phyloP scores from a whole-genome alignment of 1,140 invertebrate genomes.

The Pseudomyrmex gracilis region DNA sequence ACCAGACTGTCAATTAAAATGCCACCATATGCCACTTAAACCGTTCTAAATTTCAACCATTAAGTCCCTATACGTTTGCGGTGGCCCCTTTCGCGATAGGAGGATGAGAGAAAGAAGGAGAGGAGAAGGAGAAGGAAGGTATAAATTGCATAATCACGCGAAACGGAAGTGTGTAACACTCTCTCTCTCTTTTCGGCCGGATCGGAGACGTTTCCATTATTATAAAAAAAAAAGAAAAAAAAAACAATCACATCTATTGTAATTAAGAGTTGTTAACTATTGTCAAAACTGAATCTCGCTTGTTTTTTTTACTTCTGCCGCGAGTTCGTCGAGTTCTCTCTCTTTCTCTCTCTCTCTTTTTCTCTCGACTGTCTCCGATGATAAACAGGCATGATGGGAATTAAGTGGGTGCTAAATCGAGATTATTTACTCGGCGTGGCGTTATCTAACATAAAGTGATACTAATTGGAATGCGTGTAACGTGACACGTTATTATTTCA shows the following conservation, averaged over 20 bases:
- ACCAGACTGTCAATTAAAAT: constrained; percentile 83
- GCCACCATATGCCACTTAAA: constrained; percentile 81
- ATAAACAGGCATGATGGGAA: neutral
- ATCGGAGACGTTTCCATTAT: neutral
- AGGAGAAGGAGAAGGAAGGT: constrained; percentile 36
- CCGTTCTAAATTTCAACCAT: constrained; percentile 78
- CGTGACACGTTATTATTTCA: constrained; percentile 25
- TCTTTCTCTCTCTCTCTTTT: too few species aligned
- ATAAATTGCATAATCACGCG: constrained; percentile 59
- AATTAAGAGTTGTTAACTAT: too few species aligned
- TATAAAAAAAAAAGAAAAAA: neutral
- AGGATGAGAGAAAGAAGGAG: neutral
- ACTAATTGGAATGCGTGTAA: constrained; percentile 46
- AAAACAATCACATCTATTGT: neutral
- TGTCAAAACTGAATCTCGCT: neutral
- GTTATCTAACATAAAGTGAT: constrained; percentile 51
- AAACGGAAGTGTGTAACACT: constrained; percentile 55
- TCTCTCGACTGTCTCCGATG: neutral
- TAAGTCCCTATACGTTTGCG: constrained; percentile 64
- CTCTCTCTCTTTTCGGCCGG: neutral
- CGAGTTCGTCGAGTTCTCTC: neutral
- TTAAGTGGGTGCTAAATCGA: constrained; percentile 5
- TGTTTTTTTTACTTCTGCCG: neutral
- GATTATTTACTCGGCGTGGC: constrained; percentile 42
- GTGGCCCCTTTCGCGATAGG: constrained; percentile 20